These are phyloP conservation scores for Hexactinellida sp. DNA, from an alignment of 37 sponge, comb jelly and placozoan genomes.

Conservation along the genomic window DNA sequence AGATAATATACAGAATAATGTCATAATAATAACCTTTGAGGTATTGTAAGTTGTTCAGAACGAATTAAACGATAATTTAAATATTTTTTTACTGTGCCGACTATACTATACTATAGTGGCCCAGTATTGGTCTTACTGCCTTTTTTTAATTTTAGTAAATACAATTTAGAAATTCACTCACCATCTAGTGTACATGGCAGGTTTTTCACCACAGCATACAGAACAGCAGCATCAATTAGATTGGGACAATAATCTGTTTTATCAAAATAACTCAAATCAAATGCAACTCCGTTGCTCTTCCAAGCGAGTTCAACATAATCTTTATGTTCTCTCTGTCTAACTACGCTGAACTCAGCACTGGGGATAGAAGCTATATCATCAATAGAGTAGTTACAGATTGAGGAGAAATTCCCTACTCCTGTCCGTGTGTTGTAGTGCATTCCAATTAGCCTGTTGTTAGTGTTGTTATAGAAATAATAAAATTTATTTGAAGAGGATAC, in stretches of 20 bases:
- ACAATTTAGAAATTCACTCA: neutral
- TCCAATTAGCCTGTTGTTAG: neutral
- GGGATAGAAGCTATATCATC: neutral
- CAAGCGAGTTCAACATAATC: conserved; percentile 11
- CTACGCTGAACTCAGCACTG: neutral
- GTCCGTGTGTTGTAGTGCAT: neutral
- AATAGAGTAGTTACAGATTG: neutral
- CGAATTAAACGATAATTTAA: no score
- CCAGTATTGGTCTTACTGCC: no score
- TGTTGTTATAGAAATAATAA: neutral
- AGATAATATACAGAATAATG: no score
- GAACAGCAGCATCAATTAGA: neutral
- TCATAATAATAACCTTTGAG: no score
- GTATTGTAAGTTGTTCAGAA: no score
- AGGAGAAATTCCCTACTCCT: neutral
- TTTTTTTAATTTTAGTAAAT: no score
- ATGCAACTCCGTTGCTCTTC: neutral
- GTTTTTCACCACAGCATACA: neutral
- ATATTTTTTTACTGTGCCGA: no score
- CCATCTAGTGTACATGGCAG: neutral
- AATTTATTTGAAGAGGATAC: neutral
- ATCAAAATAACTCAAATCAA: conserved; percentile 8
- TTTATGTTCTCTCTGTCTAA: neutral
- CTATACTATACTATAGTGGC: no score
- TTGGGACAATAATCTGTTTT: neutral